These are phyloP conservation scores for Triplophysa yarkandensis DNA, from an alignment of 2,797 vertebrate genomes.

Conservation along the genomic window DNA sequence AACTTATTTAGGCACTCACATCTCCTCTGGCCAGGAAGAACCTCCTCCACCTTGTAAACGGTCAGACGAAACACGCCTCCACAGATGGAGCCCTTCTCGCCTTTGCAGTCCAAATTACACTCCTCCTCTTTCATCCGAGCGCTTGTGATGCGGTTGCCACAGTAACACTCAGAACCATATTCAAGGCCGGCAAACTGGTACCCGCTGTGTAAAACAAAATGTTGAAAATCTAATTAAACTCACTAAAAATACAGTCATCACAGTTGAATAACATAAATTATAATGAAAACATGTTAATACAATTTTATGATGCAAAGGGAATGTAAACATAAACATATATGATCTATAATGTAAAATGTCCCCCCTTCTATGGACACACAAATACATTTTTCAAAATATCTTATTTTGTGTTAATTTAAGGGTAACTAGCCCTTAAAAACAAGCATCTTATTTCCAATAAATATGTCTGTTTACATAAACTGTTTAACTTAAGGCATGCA, in stretches of 20 bases:
- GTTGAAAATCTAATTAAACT: conserved; percentile 22
- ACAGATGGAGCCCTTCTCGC: conserved; percentile 84
- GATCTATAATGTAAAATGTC: no score
- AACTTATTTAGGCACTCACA: conserved; percentile 74
- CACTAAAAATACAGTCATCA: neutral
- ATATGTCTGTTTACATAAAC: no score
- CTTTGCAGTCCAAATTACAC: conserved; percentile 89
- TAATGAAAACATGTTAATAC: neutral
- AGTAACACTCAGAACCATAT: conserved; percentile 93
- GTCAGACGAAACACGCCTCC: conserved; percentile 89
- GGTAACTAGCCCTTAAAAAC: no score
- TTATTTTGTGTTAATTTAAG: no score
- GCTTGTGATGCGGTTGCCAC: conserved; percentile 85
- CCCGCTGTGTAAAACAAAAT: conserved; percentile 74
- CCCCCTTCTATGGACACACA: no score
- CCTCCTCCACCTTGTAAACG: conserved; percentile 86
- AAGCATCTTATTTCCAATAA: no score
- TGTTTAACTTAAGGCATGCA: no score
- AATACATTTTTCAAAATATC: no score
- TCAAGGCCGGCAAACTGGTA: conserved; percentile 91
- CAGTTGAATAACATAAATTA: neutral
- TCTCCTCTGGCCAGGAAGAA: conserved; percentile 73
- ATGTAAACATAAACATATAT: no score
- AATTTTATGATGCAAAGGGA: neutral
- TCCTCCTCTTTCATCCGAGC: conserved; percentile 76